These are phyloP conservation scores for Bagarius yarrelli DNA, from an alignment of 2,113 vertebrate genomes.

Conservation along the genomic window DNA sequence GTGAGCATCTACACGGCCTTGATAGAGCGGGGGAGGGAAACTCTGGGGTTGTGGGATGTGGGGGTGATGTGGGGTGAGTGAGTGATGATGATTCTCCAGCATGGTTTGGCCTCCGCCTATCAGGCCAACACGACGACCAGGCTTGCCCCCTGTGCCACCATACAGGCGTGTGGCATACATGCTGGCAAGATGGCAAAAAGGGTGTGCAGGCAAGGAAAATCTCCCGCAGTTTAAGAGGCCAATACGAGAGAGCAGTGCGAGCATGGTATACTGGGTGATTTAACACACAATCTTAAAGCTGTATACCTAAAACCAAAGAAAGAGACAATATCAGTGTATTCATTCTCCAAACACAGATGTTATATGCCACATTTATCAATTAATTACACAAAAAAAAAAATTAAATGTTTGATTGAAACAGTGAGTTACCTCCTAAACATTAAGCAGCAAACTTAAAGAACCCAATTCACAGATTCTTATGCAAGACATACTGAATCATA, in stretches of 20 bases:
- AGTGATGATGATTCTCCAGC: constrained; percentile 61
- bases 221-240: constrained; percentile 53
- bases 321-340: not conserved
- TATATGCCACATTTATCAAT: not conserved
- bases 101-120: constrained; percentile 59
- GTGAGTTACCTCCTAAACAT: not conserved
- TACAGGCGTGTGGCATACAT: constrained; percentile 60
- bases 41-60: constrained; percentile 56
- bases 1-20: constrained; percentile 57
- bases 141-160: constrained; percentile 62
- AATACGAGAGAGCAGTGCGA: constrained; percentile 42
- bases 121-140: constrained; percentile 58
- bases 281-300: constrained; percentile 28
- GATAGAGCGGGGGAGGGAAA: constrained; percentile 62
- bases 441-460: not conserved
- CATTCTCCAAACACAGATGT: not conserved
- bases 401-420: not conserved
- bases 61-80: constrained; percentile 51
- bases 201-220: constrained; percentile 47
- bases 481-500: not conserved
- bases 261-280: constrained; percentile 56
- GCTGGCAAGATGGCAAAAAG: constrained; percentile 28
- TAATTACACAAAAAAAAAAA: not conserved
- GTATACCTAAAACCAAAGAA: constrained; percentile 54
- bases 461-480: not conserved